A percentile compares a stretch with the other conserved stretches of the same genome.
These are phyloP conservation scores for Protomyctophum bolini DNA, from an alignment of 2,113 vertebrate genomes.

Conservation along the genomic window DNA sequence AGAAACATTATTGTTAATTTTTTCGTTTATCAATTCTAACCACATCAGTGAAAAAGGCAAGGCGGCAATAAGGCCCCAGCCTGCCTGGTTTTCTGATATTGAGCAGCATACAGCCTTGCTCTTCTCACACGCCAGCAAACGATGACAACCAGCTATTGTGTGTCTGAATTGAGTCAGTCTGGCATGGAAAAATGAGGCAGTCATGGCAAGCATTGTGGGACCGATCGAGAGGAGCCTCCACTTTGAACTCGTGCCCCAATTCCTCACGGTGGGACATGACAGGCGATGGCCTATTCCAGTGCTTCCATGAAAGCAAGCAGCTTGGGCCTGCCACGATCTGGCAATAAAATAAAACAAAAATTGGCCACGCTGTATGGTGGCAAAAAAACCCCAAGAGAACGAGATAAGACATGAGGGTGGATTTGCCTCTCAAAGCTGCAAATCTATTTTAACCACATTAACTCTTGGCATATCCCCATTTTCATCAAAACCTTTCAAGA, in stretches of 20 bases:
- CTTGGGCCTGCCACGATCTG: conserved; percentile 48
- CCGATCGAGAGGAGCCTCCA: conserved; percentile 25
- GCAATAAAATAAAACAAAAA: conserved; percentile 45
- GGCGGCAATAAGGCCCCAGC: not conserved
- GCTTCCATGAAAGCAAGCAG: conserved; percentile 56
- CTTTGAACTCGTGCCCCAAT: conserved; percentile 60
- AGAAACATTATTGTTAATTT: not conserved
- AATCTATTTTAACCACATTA: conserved; percentile 56
- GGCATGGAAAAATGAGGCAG: conserved; percentile 35
- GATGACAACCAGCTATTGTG: conserved; percentile 32
- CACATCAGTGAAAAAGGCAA: not conserved
- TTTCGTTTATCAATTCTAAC: not conserved
- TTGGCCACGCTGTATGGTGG: conserved; percentile 51
- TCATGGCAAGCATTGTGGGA: conserved; percentile 22
- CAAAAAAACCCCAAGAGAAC: conserved; percentile 47
- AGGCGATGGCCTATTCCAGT: conserved; percentile 46
- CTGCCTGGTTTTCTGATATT: not conserved
- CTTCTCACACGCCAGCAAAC: conserved; percentile 14
- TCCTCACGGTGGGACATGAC: conserved; percentile 50
- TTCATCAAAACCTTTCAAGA: not conserved
- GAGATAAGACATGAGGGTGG: conserved; percentile 59
- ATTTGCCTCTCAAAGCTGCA: conserved; percentile 63
- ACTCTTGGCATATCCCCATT: conserved; percentile 18
- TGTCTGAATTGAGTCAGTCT: conserved; percentile 20
- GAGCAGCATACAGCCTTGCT: conserved; percentile 23